phyloP scores from a whole-genome alignment of 1,140 invertebrate species.

The Matsumurasca onukii region DNA sequence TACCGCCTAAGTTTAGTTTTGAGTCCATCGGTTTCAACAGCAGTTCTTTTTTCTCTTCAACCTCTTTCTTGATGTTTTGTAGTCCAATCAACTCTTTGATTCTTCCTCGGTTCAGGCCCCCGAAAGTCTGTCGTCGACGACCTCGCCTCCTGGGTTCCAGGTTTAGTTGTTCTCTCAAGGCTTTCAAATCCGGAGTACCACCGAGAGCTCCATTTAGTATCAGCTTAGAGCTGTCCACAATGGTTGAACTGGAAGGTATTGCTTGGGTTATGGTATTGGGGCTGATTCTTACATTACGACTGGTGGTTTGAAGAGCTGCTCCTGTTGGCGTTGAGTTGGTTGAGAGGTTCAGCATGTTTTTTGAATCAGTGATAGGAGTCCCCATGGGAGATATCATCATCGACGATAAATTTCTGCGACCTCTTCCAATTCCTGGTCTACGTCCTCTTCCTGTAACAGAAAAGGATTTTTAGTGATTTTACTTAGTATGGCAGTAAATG shows the following conservation, averaged over 20 bases:
- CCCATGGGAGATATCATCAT: conserved; percentile 27
- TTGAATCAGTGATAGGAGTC: conserved; percentile 42
- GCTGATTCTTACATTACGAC: conserved; percentile 36
- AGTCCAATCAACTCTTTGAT: conserved; percentile 31
- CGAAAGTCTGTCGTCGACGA: conserved; percentile 30
- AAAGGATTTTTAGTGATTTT: too few relatives aligned
- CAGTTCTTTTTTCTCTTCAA: conserved; percentile 28
- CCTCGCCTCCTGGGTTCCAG: conserved; percentile 37
- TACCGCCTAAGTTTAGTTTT: conserved; percentile 14
- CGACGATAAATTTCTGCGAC: conserved; percentile 24
- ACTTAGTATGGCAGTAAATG: too few relatives aligned
- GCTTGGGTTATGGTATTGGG: conserved; percentile 15
- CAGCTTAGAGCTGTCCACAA: conserved; percentile 4
- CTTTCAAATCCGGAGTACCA: conserved; percentile 1
- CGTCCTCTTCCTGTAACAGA: conserved; percentile 32
- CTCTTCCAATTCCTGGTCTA: conserved; percentile 35
- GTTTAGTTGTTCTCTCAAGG: conserved; percentile 12
- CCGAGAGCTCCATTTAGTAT: conserved; percentile 21
- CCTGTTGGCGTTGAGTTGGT: conserved; percentile 31
- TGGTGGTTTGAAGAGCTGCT: conserved; percentile 34
- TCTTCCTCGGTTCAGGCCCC: conserved; percentile 31
- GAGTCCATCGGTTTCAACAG: background rate
- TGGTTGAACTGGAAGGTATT: background rate
- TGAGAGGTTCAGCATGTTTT: conserved; percentile 44
- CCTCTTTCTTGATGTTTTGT: conserved; percentile 36